Evolutionary conservation across 2,888 invertebrate species (phyloP).

Genomic region (Pyrgus malvae): DNA sequence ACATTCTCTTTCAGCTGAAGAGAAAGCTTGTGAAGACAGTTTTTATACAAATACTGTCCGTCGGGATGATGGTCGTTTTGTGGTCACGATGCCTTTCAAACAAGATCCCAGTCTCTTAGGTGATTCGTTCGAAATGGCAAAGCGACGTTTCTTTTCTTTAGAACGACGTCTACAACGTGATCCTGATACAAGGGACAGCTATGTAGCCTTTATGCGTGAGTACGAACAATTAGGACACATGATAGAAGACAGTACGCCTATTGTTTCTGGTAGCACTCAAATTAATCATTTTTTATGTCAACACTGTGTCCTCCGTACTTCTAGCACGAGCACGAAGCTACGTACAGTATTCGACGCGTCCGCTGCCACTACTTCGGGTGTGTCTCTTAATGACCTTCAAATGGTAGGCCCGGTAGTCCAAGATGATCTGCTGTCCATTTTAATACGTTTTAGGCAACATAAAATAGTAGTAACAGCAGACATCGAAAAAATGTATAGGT

Average conservation of each 20-base stretch:
- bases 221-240: conserved; percentile 30
- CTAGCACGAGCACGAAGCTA: conserved; percentile 25
- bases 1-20: conserved; percentile 28
- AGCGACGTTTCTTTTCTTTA: conserved; percentile 31
- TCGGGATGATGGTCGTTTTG: conserved; percentile 30
- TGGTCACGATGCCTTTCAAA: conserved; percentile 35
- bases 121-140: conserved; percentile 34
- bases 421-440: conserved; percentile 18
- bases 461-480: too few relatives aligned
- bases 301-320: conserved; percentile 10
- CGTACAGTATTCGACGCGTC: conserved; percentile 24
- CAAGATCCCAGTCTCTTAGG: conserved; percentile 29
- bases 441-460: conserved; percentile 9
- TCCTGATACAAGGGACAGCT: conserved; percentile 15
- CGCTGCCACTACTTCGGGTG: not conserved
- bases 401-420: conserved; percentile 29
- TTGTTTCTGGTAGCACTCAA: not conserved
- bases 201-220: conserved; percentile 30
- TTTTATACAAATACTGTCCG: conserved; percentile 28
- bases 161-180: conserved; percentile 25
- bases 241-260: conserved; percentile 1
- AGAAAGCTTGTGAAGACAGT: conserved; percentile 30
- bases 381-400: conserved; percentile 25
- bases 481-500: conserved; percentile 23
- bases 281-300: conserved; percentile 22